Evolutionary conservation across 2,888 invertebrate genomes (phyloP), one percentile per base, ranked within the genome.

Genomic region (Linnaemya tessellans): DNA sequence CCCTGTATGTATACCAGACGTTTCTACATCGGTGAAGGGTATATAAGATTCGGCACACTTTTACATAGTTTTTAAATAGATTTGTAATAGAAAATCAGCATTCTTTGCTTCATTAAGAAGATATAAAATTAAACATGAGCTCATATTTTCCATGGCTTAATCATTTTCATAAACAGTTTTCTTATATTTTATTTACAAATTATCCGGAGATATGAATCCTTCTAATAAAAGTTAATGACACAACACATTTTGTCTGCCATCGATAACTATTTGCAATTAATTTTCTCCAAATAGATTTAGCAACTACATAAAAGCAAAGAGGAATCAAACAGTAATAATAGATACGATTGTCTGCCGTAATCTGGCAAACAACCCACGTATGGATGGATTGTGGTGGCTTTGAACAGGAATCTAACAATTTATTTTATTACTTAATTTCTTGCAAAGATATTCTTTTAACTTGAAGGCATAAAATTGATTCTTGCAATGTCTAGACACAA

Each of bases 371-470:
- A 78, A 51, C 82, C 77, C 82, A 83, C 77, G 82, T 83, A 71
- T 43, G 22, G 10, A 71, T 43, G 22, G 10, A 41, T 67, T 65
- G 65, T 43, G 62, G 65, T 43, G 62, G 64, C 75, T 77, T 49
- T 65, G 49, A 35, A 62, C 58, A 60, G 65, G 65, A 71, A 65
- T 73, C 51, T 54, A 64, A 65, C 65, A 78, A 78, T 83, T 78
- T 78, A 78, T 78, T 82, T 83, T 83, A 73, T 83, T 62, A 84
- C 51, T 80, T 85, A 80, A 82, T 85, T 85, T 82, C 85, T 74
- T 71, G 22, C 82, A 82, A 85, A 58, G 64, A 84, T 56, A 83
- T 79, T 77, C 58, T 71, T 74, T 60, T 49, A 62, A 80, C 78
- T 68, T 51, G 56, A 46, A 77, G 77, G 77, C 67, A 80, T 75